These are phyloP conservation scores for Oryctes rhinoceros DNA, from an alignment of 1,140 invertebrate genomes.

Conservation along the genomic window DNA sequence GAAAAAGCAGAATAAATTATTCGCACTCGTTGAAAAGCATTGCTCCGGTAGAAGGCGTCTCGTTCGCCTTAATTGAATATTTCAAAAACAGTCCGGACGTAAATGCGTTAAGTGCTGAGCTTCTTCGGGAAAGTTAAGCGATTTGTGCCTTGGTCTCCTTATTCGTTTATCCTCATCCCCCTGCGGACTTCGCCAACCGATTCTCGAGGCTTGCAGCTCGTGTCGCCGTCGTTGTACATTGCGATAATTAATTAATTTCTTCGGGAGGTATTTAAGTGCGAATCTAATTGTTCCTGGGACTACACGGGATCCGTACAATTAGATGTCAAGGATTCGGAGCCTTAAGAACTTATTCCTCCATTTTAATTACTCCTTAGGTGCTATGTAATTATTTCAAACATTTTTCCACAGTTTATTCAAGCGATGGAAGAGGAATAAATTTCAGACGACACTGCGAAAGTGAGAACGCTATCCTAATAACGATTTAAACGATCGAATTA, in stretches of 20 bases:
- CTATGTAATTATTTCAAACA: no score
- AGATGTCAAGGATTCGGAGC: no score
- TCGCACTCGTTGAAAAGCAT: neutral
- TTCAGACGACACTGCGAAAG: no score
- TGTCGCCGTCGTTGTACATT: neutral
- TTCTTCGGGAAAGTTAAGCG: neutral
- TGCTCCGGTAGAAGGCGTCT: neutral
- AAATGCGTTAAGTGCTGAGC: neutral
- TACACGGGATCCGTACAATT: no score
- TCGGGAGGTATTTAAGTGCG: slow-evolving; percentile 3
- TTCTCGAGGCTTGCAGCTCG: neutral
- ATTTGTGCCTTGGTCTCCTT: slow-evolving; percentile 5
- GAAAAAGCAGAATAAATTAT: slow-evolving; percentile 5
- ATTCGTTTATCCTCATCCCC: neutral
- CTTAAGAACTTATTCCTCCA: no score
- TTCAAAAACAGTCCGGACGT: slow-evolving; percentile 32
- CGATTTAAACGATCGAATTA: no score
- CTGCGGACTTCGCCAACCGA: neutral
- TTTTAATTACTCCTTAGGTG: no score
- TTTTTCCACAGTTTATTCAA: no score
- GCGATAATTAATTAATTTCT: slow-evolving; percentile 16
- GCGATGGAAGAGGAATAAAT: no score
- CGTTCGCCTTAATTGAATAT: slow-evolving; percentile 28
- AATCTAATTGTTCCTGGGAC: slow-evolving; percentile 12
- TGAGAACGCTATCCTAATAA: no score